phyloP scores from a whole-genome alignment of 2,888 invertebrate genomes.

The Exephanes ischioxanthus region DNA sequence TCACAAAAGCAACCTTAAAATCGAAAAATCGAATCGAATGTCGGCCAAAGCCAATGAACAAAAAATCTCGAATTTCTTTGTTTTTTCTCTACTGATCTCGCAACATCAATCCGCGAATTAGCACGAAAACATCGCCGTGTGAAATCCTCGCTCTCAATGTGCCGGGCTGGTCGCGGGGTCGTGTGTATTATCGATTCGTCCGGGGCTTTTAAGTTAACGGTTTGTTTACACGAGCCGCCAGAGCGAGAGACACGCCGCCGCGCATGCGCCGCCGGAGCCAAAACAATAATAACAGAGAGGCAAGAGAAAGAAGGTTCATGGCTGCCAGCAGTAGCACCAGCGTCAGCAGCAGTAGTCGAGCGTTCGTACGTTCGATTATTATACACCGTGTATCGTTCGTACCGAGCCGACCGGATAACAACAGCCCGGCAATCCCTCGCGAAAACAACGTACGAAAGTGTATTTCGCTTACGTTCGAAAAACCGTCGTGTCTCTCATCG shows the following conservation, averaged over 20 bases:
- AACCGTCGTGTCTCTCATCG: not conserved
- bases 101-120: not conserved
- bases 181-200: constrained; percentile 82
- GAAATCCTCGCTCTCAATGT: constrained; percentile 21
- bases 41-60: not conserved
- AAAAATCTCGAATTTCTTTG: not conserved
- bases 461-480: not conserved
- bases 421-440: not conserved
- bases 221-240: constrained; percentile 82
- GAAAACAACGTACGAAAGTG: not conserved
- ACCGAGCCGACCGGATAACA: not conserved
- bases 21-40: not conserved
- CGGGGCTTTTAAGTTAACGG: constrained; percentile 83
- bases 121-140: too few relatives aligned
- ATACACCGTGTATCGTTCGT: not conserved
- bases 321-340: constrained; percentile 72
- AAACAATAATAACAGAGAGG: constrained; percentile 84
- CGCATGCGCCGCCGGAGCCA: constrained; percentile 82
- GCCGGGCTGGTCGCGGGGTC: constrained; percentile 60
- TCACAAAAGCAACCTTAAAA: not conserved
- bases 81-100: not conserved
- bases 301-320: constrained; percentile 76
- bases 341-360: constrained; percentile 52
- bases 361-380: constrained; percentile 20
- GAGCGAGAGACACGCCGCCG: constrained; percentile 63